phyloP scores from a whole-genome alignment of 2,797 vertebrate species.

The Poecile montanus region DNA sequence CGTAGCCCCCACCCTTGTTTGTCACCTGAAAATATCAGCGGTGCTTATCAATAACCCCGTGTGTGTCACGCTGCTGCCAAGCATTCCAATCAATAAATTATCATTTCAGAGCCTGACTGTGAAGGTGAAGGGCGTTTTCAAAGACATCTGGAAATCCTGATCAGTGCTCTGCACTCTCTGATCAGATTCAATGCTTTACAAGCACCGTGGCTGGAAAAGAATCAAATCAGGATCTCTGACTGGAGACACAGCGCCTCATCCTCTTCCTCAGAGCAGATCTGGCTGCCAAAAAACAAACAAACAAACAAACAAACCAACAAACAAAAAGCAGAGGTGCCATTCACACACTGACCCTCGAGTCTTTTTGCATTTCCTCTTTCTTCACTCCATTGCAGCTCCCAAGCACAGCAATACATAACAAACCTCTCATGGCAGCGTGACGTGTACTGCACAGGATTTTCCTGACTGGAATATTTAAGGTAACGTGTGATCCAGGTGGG shows the following conservation, averaged over 20 bases:
- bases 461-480: not conserved
- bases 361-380: not conserved
- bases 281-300: not conserved
- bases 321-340: not conserved
- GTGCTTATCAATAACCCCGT: not conserved
- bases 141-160: constrained; percentile 23
- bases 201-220: not conserved
- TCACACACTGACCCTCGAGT: not conserved
- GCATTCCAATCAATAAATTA: constrained; percentile 15
- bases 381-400: not conserved
- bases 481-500: not conserved
- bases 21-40: constrained; percentile 12
- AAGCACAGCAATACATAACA: not conserved
- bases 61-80: not conserved
- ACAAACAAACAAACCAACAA: not conserved
- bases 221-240: not conserved
- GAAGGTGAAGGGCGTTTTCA: constrained; percentile 31
- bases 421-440: fast-evolving
- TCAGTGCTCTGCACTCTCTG: not conserved
- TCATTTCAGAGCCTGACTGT: not conserved
- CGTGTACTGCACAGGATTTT: not conserved
- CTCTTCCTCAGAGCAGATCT: not conserved
- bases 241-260: not conserved
- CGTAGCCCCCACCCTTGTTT: fast-evolving
- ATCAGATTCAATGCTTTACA: not conserved